Conservation (phyloP, 2,888 invertebrate species). For the Yponomeuta plumbellus region DNA sequence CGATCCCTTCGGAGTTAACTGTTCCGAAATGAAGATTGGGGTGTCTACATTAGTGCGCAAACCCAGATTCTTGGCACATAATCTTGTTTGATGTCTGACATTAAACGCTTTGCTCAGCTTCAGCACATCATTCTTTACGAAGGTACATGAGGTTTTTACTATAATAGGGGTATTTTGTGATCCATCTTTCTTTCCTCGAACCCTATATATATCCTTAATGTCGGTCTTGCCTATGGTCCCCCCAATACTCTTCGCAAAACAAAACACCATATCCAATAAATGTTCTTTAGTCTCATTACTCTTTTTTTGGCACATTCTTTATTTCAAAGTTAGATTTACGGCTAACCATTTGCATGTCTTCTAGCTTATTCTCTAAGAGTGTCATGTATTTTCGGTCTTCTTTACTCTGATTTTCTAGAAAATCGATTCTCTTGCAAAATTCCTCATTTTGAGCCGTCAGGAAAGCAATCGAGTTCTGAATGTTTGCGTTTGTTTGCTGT, state of each 20-base stretch:
- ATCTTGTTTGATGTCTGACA: constrained; percentile 9
- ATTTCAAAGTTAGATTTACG: constrained; percentile 24
- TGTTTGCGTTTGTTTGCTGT: constrained; percentile 15
- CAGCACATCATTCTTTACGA: constrained; percentile 2
- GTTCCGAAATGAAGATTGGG: constrained; percentile 6
- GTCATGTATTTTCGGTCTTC: too few species aligned
- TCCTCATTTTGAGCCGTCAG: constrained; percentile 21
- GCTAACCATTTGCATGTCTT: constrained; percentile 20
- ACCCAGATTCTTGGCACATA: constrained; percentile 14
- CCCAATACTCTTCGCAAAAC: too few species aligned
- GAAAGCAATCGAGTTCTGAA: constrained; percentile 20
- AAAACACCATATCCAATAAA: constrained; percentile 20
- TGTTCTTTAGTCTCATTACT: constrained; percentile 23
- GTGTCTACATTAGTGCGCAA: constrained; percentile 9
- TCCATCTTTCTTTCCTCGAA: too few species aligned
- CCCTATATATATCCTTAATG: too few species aligned
- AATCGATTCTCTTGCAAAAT: constrained; percentile 18
- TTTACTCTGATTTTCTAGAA: constrained; percentile 15
- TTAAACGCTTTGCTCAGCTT: constrained; percentile 15
- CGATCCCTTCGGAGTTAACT: constrained; percentile 8
- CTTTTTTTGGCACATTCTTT: constrained; percentile 24
- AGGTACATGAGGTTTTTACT: not conserved
- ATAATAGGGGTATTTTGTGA: too few species aligned
- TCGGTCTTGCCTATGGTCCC: too few species aligned
- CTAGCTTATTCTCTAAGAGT: constrained; percentile 22